Percentiles rank a stretch among this genome's conserved stretches.
These are phyloP conservation scores for Enteromius argenteus DNA, from an alignment of 2,797 vertebrate species.

Conservation along the genomic window DNA sequence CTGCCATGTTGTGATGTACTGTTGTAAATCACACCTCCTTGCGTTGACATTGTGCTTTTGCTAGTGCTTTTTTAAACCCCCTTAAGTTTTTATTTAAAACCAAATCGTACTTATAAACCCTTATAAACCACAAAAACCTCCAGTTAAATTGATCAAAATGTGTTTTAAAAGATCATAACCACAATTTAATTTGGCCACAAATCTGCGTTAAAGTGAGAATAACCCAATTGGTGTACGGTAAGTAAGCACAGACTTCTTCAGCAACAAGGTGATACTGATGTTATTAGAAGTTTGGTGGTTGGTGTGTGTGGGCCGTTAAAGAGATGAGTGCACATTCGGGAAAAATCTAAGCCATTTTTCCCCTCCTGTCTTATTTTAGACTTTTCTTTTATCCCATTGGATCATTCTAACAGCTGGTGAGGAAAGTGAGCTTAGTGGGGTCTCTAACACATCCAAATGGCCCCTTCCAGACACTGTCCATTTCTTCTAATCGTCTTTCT, in stretches of 20 bases:
- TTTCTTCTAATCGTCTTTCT: slow-evolving; percentile 48
- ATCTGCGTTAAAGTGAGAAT: background rate
- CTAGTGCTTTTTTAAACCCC: slow-evolving; percentile 1
- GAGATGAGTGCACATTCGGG: slow-evolving; percentile 72
- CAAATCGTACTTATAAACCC: background rate
- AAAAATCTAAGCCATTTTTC: slow-evolving; percentile 54
- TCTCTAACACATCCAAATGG: slow-evolving; percentile 56
- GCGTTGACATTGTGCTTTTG: slow-evolving; percentile 27
- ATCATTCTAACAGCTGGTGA: slow-evolving; percentile 18
- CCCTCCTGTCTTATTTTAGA: background rate
- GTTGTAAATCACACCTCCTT: slow-evolving; percentile 13
- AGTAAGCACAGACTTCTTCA: background rate
- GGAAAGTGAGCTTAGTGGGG: slow-evolving; percentile 48
- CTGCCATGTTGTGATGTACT: slow-evolving; percentile 28
- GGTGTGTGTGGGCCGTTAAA: slow-evolving; percentile 58
- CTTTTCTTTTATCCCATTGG: slow-evolving; percentile 2
- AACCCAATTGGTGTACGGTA: background rate
- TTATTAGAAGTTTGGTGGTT: background rate
- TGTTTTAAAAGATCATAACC: slow-evolving; percentile 17
- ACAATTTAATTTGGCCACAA: background rate
- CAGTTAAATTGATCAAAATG: background rate
- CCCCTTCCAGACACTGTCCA: slow-evolving; percentile 55
- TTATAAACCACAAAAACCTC: background rate
- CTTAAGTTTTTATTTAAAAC: slow-evolving; percentile 2
- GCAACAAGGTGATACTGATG: background rate